A percentile compares a stretch with the other conserved stretches of the same genome.
These are phyloP conservation scores for Mythimna vitellina DNA, from an alignment of 2,888 invertebrate species.

Conservation along the genomic window DNA sequence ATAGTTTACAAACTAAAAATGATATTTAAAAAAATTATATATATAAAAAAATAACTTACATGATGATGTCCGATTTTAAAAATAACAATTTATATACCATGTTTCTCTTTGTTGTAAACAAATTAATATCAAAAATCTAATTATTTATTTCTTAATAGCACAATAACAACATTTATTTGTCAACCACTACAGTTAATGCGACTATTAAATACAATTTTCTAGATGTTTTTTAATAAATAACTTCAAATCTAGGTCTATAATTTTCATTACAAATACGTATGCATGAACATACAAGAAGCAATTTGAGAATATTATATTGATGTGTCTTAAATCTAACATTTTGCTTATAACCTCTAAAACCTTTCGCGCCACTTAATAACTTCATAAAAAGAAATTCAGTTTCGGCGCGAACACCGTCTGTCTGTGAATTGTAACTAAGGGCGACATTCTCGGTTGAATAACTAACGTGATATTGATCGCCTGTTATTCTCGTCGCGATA, in stretches of 20 bases:
- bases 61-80: constrained; percentile 49
- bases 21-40: constrained; percentile 63
- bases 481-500: constrained; percentile 12
- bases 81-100: constrained; percentile 37
- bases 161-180: constrained; percentile 57
- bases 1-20: constrained; percentile 70
- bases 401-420: constrained; percentile 25
- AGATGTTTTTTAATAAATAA: constrained; percentile 60
- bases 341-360: constrained; percentile 44
- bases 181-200: constrained; percentile 51
- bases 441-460: constrained; percentile 36
- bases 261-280: constrained; percentile 50
- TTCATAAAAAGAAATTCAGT: constrained; percentile 44
- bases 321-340: constrained; percentile 50
- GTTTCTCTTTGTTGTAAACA: constrained; percentile 42
- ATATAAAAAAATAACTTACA: constrained; percentile 65
- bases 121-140: constrained; percentile 48
- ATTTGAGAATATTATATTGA: constrained; percentile 52
- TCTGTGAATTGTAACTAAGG: constrained; percentile 1
- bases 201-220: constrained; percentile 57
- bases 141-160: constrained; percentile 38
- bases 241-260: constrained; percentile 55
- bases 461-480: constrained; percentile 15
- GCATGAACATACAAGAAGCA: constrained; percentile 44
- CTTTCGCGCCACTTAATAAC: constrained; percentile 48